phyloP scores from a whole-genome alignment of 2,113 vertebrate genomes.

The Salvator merianae region DNA sequence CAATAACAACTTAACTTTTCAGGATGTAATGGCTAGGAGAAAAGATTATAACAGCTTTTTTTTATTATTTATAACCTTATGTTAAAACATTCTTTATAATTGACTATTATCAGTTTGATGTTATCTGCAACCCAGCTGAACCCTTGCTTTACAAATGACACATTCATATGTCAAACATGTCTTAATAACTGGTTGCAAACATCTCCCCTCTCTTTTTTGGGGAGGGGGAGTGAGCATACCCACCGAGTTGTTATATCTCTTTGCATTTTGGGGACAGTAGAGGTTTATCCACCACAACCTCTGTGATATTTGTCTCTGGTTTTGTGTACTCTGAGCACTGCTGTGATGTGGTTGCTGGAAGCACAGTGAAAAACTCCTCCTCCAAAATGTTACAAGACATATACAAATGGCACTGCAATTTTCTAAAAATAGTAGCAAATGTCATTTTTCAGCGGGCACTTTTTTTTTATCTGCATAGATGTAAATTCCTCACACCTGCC shows the following conservation, averaged over 20 bases:
- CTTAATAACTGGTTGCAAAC: too few relatives aligned
- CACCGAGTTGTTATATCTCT: neutral
- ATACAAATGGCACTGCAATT: neutral
- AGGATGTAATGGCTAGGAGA: neutral
- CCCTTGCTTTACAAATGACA: too few relatives aligned
- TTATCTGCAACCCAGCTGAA: neutral
- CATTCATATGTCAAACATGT: too few relatives aligned
- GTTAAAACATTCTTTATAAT: too few relatives aligned
- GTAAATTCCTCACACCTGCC: neutral
- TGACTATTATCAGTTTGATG: neutral
- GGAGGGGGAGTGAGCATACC: too few relatives aligned
- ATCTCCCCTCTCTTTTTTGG: too few relatives aligned
- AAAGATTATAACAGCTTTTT: neutral
- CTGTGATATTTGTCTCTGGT: neutral
- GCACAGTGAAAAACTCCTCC: neutral
- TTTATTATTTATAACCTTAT: too few relatives aligned
- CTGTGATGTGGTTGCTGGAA: neutral
- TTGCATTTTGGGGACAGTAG: neutral
- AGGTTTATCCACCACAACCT: too few relatives aligned
- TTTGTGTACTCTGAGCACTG: neutral
- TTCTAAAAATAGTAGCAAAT: neutral
- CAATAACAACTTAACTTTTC: neutral
- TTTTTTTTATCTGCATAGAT: neutral
- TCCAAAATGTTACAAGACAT: neutral
- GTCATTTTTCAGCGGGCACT: neutral